phyloP scores from a whole-genome alignment of 2,888 invertebrate species.

The Habrosyne pyritoides region DNA sequence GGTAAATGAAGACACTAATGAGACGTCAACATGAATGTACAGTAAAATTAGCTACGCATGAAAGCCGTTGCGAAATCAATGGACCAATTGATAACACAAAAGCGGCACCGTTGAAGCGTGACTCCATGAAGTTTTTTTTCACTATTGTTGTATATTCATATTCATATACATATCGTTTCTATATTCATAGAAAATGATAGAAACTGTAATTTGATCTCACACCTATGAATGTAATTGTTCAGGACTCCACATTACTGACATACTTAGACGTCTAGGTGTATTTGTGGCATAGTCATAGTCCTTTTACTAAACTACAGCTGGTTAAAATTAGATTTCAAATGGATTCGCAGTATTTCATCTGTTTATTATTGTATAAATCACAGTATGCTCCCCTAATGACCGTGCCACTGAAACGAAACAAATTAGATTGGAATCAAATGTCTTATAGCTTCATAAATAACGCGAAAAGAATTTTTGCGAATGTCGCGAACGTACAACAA shows the following conservation, averaged over 20 bases:
- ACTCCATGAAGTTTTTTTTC: slow-evolving; percentile 4
- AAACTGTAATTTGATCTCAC: slow-evolving; percentile 12
- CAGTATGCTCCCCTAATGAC: slow-evolving; percentile 14
- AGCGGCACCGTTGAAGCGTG: slow-evolving; percentile 23
- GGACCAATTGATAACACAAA: slow-evolving; percentile 28
- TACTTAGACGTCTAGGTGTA: slow-evolving; percentile 64
- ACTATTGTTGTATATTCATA: slow-evolving; percentile 3
- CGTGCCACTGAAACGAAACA: slow-evolving; percentile 16
- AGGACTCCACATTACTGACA: slow-evolving; percentile 57
- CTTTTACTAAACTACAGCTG: slow-evolving; percentile 50
- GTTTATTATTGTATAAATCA: slow-evolving; percentile 25
- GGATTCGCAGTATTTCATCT: slow-evolving; percentile 55
- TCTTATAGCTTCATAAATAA: slow-evolving; percentile 46
- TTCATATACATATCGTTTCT: no score
- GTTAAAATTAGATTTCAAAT: slow-evolving; percentile 57
- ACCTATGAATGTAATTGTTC: slow-evolving; percentile 27
- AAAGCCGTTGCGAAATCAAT: slow-evolving; percentile 44
- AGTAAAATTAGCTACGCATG: slow-evolving; percentile 55
- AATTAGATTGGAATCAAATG: slow-evolving; percentile 33
- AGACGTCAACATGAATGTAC: slow-evolving; percentile 56
- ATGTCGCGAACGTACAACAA: slow-evolving; percentile 44
- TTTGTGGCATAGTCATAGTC: slow-evolving; percentile 52
- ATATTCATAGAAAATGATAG: slow-evolving; percentile 11
- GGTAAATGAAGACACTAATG: slow-evolving; percentile 70
- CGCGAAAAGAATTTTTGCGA: slow-evolving; percentile 42